Conservation (phyloP, 1,140 invertebrate species). For the Megalonaias nervosa region DNA sequence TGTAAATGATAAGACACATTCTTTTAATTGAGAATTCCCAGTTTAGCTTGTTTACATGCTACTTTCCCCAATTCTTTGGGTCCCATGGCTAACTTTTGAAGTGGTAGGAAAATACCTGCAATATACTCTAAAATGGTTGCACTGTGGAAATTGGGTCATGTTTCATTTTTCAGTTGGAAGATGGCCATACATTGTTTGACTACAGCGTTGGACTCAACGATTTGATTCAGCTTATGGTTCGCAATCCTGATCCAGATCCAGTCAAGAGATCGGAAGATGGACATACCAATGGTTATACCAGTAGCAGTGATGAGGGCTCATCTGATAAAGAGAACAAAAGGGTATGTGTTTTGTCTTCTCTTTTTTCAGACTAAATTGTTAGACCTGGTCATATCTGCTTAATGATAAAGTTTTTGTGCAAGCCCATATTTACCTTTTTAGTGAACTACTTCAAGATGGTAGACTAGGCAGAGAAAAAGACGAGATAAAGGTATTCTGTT, state of each 20-base stretch:
- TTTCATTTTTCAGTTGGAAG: conserved; percentile 77
- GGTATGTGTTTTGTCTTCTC: conserved; percentile 24
- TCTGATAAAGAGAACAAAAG: conserved; percentile 66
- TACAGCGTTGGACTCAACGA: conserved; percentile 86
- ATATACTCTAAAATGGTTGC: too few relatives aligned
- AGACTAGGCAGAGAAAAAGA: neutral
- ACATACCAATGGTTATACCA: conserved; percentile 16
- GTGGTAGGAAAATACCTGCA: too few relatives aligned
- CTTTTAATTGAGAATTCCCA: too few relatives aligned
- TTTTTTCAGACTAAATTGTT: neutral
- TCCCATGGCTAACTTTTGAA: too few relatives aligned
- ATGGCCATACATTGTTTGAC: conserved; percentile 83
- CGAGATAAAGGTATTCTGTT: neutral
- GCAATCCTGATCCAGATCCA: conserved; percentile 37
- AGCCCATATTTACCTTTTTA: neutral
- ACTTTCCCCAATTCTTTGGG: too few relatives aligned
- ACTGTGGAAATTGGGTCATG: neutral
- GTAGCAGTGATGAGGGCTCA: conserved; percentile 26
- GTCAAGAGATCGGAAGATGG: conserved; percentile 28
- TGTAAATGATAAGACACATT: too few relatives aligned
- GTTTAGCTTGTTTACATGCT: too few relatives aligned
- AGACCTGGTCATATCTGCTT: neutral
- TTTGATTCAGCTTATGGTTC: conserved; percentile 82
- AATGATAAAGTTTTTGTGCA: neutral
- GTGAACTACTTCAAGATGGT: neutral